Conservation (phyloP, 2,113 vertebrate species). For the Asarcornis scutulata region DNA sequence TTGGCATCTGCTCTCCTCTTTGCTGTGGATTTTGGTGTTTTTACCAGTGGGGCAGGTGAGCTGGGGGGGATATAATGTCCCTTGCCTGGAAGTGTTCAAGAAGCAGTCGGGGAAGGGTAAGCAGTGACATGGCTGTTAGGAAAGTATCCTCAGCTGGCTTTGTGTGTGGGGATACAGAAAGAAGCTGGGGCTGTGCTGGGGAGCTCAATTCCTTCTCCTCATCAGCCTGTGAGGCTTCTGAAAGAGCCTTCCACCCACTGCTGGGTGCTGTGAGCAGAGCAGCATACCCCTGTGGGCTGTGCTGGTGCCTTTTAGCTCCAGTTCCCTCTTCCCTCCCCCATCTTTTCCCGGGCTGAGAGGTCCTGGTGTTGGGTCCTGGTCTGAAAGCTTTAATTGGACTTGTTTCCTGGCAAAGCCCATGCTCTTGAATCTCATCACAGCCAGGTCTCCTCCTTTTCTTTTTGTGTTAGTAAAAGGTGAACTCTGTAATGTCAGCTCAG, state of each 20-base stretch:
- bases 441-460: not conserved
- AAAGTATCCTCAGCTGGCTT: not conserved
- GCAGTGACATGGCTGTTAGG: not conserved
- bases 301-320: not conserved
- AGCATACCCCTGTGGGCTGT: not conserved
- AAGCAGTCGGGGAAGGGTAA: not conserved
- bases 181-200: accelerated
- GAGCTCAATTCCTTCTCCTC: not conserved
- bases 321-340: not conserved
- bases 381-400: not conserved
- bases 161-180: not conserved
- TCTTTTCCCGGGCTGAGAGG: not conserved
- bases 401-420: not conserved
- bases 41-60: not conserved
- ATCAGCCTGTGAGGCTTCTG: not conserved
- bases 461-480: not conserved
- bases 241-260: accelerated
- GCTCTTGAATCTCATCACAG: not conserved
- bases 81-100: not conserved
- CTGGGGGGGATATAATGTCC: not conserved
- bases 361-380: not conserved
- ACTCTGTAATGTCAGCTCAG: not conserved
- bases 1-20: not conserved
- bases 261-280: not conserved
- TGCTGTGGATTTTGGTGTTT: not conserved